Percentiles rank a stretch among this genome's conserved stretches.
These are phyloP conservation scores for Brenthis hecate DNA, from an alignment of 2,888 invertebrate genomes.

Conservation along the genomic window DNA sequence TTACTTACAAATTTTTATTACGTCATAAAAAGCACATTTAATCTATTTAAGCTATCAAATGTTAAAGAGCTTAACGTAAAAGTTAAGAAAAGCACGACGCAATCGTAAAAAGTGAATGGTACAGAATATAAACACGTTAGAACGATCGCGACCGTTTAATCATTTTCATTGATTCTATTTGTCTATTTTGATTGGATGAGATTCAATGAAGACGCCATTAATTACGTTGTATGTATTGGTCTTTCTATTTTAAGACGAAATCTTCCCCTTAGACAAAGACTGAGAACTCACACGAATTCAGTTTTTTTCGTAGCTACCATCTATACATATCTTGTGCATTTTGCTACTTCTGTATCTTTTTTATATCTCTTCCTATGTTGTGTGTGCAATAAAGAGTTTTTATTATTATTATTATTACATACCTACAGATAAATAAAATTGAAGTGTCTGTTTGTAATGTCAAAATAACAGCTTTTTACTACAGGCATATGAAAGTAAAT, in stretches of 20 bases:
- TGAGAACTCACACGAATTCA: too few relatives aligned
- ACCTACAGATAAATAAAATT: too few relatives aligned
- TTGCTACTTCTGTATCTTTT: too few relatives aligned
- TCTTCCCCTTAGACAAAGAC: too few relatives aligned
- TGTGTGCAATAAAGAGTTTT: too few relatives aligned
- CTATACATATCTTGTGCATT: too few relatives aligned
- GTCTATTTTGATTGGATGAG: conserved; percentile 10
- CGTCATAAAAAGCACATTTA: conserved; percentile 16
- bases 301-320: too few relatives aligned
- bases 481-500: too few relatives aligned
- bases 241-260: background rate
- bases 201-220: conserved; percentile 1
- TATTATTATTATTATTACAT: too few relatives aligned
- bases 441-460: too few relatives aligned
- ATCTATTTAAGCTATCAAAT: conserved; percentile 14
- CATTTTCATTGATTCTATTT: conserved; percentile 2
- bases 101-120: conserved; percentile 16
- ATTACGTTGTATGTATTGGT: background rate
- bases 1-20: background rate
- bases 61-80: conserved; percentile 3
- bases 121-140: conserved; percentile 13
- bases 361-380: too few relatives aligned
- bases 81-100: conserved; percentile 1
- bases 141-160: conserved; percentile 14
- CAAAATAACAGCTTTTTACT: too few relatives aligned